Base-by-base conservation (phyloP, 2,797 vertebrate species). In the Platalea minor region DNA sequence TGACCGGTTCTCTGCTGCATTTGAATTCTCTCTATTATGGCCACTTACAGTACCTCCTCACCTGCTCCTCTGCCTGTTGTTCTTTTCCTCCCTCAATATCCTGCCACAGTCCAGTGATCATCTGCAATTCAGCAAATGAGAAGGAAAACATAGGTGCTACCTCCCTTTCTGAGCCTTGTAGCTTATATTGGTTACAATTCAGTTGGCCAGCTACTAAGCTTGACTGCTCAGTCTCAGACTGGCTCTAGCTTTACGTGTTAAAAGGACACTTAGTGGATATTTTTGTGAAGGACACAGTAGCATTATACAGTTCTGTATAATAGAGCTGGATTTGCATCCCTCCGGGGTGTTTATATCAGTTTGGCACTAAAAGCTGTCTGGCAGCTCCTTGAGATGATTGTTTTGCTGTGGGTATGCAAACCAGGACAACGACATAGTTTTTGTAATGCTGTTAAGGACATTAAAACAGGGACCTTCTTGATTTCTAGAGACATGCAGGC, bases 101-200 rank as follows among this genome's bases (percentile, higher is more conserved):
- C 76, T 80, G 85, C 76, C 92, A 74, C 25, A 69, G 76, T 79
- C 63, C 29, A 76, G 43, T 64, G 93, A 69, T 74, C 65, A 73
- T 88, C 69, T 92, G 37, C 86, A 94, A 95, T 91, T 92, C 65
- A 79, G 79, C 39, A 92, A 68, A 93, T 61, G 63, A 93, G 76
- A 78, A 51, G 64, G 82, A 78, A 88, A 84, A 33, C 65, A 25
- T 14, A 57, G 86, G 73, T 84, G 73, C 75, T 68, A 13, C 63
- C 81, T 91, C 78, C 72, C 46, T 68, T 43, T 72, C 57, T 24
- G 37, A 63, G 56, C 50, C 63, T 56, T 31, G 75, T 50, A 21
- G 70, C 50, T 83, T 48, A 4, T 39, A 5, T 3, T 33, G 76
- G 51, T 86, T 82, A n/a, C 81, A 51, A 14, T 37, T 83, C 35